Conservation (phyloP, 2,888 invertebrate species). For the Agrochola macilenta region DNA sequence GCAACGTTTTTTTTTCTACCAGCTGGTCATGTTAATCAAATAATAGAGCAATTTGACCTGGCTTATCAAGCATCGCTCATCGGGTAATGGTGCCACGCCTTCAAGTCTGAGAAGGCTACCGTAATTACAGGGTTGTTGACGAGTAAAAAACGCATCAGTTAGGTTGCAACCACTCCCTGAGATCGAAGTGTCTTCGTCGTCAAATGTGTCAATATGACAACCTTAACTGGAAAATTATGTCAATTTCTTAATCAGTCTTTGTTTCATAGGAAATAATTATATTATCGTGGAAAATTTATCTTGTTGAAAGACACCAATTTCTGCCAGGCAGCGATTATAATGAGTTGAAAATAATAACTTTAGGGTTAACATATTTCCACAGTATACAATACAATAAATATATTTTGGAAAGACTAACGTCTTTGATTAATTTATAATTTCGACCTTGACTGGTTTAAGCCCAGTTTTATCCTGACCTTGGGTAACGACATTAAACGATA, state of each 20-base stretch:
- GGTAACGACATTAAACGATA: not conserved
- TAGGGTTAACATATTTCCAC: not conserved
- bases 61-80: constrained; percentile 73
- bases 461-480: constrained; percentile 20
- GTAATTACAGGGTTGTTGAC: constrained; percentile 34
- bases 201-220: not conserved
- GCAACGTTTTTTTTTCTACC: constrained; percentile 29
- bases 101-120: constrained; percentile 61
- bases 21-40: constrained; percentile 64
- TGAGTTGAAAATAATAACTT: not conserved
- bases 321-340: constrained; percentile 6
- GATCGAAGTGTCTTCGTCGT: constrained; percentile 10
- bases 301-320: not conserved
- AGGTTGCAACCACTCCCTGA: constrained; percentile 19
- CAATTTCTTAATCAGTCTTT: not conserved
- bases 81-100: constrained; percentile 75
- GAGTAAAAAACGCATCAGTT: constrained; percentile 18
- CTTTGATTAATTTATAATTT: constrained; percentile 3
- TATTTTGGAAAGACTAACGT: constrained; percentile 1
- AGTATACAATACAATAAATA: not conserved
- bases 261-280: not conserved
- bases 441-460: not conserved
- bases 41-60: constrained; percentile 71
- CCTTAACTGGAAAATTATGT: constrained; percentile 5
- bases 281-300: not conserved